phyloP scores from a whole-genome alignment of 2,113 vertebrate genomes.

The Leucosticte australis region DNA sequence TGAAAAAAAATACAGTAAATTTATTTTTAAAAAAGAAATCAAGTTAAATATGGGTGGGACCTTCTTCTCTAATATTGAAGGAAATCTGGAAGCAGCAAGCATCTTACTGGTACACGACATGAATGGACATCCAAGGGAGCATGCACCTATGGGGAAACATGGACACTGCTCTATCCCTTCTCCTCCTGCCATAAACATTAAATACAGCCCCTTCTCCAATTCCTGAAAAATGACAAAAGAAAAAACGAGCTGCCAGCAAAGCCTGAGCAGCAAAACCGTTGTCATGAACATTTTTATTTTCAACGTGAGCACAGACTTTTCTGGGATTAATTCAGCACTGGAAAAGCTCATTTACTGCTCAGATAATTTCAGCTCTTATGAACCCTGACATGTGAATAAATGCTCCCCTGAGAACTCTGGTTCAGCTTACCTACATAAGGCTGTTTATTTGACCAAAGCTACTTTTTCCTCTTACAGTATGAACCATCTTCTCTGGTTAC shows the following conservation, averaged over 20 bases:
- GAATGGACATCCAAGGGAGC: not conserved
- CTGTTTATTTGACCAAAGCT: not conserved
- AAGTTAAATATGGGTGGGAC: not conserved
- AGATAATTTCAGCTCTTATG: slow-evolving; percentile 27
- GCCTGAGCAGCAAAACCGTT: not conserved
- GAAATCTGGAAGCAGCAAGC: not conserved
- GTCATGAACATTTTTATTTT: not conserved
- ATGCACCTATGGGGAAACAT: not conserved
- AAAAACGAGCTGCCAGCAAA: not conserved
- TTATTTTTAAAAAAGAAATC: not conserved
- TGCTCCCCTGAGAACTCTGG: not conserved
- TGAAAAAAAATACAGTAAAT: not conserved
- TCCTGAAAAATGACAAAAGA: not conserved
- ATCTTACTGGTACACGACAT: not conserved
- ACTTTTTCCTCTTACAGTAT: not conserved
- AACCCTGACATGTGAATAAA: not conserved
- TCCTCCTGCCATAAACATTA: not conserved
- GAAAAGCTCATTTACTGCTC: not conserved
- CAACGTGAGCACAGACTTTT: not conserved
- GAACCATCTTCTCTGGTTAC: not conserved
- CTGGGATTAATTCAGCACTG: not conserved
- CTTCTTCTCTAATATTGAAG: not conserved
- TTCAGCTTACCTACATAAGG: not conserved
- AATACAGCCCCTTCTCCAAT: not conserved
- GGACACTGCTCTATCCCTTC: not conserved